Conservation (phyloP, 1,140 invertebrate species). For the Drosophila melanica region DNA sequence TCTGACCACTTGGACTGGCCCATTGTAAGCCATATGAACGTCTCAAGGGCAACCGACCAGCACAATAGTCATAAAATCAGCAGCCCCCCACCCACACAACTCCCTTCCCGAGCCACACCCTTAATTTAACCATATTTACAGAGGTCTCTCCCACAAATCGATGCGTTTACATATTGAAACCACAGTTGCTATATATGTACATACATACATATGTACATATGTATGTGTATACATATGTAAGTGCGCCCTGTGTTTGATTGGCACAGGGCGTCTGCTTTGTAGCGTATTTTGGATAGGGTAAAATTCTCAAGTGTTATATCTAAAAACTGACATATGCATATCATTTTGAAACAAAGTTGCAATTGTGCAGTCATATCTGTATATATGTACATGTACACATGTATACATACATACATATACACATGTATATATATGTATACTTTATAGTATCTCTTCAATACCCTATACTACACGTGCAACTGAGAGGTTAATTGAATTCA, state of each 20-base stretch:
- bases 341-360: constrained; percentile 5
- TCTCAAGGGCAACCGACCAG: constrained; percentile 39
- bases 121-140: background rate
- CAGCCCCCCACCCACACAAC: background rate
- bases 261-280: constrained; percentile 2
- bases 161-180: background rate
- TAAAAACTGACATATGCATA: constrained; percentile 11
- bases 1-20: constrained; percentile 30
- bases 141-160: background rate
- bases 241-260: background rate
- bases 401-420: background rate
- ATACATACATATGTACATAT: background rate
- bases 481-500: background rate
- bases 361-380: constrained; percentile 6
- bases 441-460: background rate
- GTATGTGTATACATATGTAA: no score
- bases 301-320: background rate
- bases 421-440: background rate
- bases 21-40: constrained; percentile 39
- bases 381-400: background rate
- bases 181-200: background rate
- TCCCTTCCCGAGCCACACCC: background rate
- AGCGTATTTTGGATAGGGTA: background rate
- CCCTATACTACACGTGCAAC: background rate
- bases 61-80: background rate